Conservation (phyloP, 1,140 invertebrate genomes). For the Chelonus insularis region DNA sequence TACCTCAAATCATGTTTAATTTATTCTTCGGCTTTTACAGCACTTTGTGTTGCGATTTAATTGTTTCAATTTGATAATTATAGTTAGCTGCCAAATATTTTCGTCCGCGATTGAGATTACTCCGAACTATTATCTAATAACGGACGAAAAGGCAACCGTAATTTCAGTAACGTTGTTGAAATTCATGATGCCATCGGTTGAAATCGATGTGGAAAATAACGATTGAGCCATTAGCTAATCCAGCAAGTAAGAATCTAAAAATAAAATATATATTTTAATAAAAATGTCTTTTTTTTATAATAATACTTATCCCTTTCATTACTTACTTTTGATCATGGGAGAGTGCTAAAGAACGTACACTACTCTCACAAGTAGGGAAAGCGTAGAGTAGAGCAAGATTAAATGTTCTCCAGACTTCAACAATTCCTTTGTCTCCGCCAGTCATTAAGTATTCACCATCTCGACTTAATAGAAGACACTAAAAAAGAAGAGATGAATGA, state of each 20-base stretch:
- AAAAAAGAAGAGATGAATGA: constrained; percentile 28
- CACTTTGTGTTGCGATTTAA: neutral
- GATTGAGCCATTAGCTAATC: constrained; percentile 94
- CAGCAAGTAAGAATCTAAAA: constrained; percentile 92
- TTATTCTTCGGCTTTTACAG: constrained; percentile 1
- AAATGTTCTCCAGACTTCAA: constrained; percentile 97
- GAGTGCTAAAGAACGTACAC: constrained; percentile 88
- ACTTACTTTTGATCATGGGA: constrained; percentile 97
- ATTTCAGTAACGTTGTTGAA: constrained; percentile 85
- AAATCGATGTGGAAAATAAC: constrained; percentile 99
- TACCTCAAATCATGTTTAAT: too few relatives aligned
- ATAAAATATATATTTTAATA: too few relatives aligned
- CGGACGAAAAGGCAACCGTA: constrained; percentile 39
- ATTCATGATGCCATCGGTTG: constrained; percentile 99
- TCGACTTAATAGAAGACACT: constrained; percentile 92
- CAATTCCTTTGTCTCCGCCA: constrained; percentile 94
- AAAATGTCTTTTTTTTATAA: neutral
- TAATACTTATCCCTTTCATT: neutral
- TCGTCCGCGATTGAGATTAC: constrained; percentile 2
- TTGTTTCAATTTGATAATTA: neutral
- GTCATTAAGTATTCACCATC: constrained; percentile 98
- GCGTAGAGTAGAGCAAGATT: constrained; percentile 95
- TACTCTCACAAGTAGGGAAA: constrained; percentile 94
- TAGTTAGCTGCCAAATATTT: constrained; percentile 11
- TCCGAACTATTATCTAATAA: constrained; percentile 29